Percentiles rank a stretch among this genome's conserved stretches.
phyloP scores from a whole-genome alignment of 1,140 invertebrate genomes.

The Atta cephalotes region DNA sequence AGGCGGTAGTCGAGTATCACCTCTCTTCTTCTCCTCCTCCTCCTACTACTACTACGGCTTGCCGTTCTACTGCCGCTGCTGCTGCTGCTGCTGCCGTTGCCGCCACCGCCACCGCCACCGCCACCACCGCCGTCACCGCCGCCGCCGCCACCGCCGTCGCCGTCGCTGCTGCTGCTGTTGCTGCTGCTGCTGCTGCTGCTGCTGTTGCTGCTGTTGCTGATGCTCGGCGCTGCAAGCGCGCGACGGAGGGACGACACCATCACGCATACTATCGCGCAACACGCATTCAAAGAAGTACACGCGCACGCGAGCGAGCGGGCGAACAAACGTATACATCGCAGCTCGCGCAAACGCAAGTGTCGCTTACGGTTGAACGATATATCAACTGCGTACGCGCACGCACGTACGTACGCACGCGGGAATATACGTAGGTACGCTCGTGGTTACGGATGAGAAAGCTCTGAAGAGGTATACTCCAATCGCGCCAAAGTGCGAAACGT shows the following conservation, averaged over 20 bases:
- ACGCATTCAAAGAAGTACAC: slow-evolving; percentile 53
- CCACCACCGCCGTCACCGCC: no score
- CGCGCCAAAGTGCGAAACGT: slow-evolving; percentile 2
- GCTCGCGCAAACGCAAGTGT: slow-evolving; percentile 69
- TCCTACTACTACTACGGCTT: slow-evolving; percentile 53
- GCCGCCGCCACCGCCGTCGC: rapidly evolving
- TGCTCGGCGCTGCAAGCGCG: slow-evolving; percentile 60
- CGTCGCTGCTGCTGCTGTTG: no score
- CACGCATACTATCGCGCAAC: slow-evolving; percentile 52
- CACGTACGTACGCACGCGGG: slow-evolving; percentile 35
- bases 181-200: no score
- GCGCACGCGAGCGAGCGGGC: slow-evolving; percentile 47
- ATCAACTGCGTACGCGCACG: slow-evolving; percentile 64
- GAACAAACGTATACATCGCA: slow-evolving; percentile 42
- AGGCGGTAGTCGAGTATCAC: slow-evolving; percentile 77
- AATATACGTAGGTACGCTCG: slow-evolving; percentile 18
- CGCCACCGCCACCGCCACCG: rapidly evolving
- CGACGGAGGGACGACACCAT: slow-evolving; percentile 51
- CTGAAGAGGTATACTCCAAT: background rate
- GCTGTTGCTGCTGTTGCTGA: slow-evolving; percentile 39
- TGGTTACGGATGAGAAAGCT: background rate
- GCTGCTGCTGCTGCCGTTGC: background rate
- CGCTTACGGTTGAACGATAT: background rate
- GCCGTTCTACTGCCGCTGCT: slow-evolving; percentile 28
- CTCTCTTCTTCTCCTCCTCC: slow-evolving; percentile 71